phyloP scores from a whole-genome alignment of 2,113 vertebrate genomes.

The Morone saxatilis region DNA sequence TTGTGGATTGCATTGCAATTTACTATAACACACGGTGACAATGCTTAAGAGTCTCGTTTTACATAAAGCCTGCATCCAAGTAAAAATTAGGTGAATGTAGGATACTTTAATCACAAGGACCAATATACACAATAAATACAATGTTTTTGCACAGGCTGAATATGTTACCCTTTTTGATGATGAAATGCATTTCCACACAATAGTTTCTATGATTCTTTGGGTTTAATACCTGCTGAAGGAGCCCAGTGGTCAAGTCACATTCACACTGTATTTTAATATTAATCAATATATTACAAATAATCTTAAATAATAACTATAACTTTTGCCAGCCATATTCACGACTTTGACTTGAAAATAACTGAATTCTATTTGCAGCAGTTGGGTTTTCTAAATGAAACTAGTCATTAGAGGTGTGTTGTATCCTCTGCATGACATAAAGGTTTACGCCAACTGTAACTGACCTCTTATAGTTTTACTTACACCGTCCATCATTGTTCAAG shows the following conservation, averaged over 20 bases:
- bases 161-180: background rate
- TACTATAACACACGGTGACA: background rate
- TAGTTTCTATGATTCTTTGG: conserved; percentile 4
- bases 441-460: conserved; percentile 12
- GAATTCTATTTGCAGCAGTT: conserved; percentile 2
- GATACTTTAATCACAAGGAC: background rate
- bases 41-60: background rate
- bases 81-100: background rate
- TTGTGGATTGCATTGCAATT: background rate
- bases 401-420: background rate
- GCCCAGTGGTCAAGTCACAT: conserved; percentile 5
- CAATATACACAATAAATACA: background rate
- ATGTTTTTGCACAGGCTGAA: background rate
- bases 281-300: too few relatives aligned
- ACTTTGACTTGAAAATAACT: background rate
- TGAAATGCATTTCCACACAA: background rate
- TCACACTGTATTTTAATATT: background rate
- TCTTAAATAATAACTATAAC: background rate
- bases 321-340: background rate
- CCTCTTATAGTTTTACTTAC: background rate
- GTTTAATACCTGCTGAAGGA: background rate
- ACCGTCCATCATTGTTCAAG: conserved; percentile 2
- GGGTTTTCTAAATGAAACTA: conserved; percentile 11
- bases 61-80: background rate
- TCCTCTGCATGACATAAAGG: background rate